Evolutionary conservation across 2,888 invertebrate genomes (phyloP).

Genomic region (Athalia cordata): DNA sequence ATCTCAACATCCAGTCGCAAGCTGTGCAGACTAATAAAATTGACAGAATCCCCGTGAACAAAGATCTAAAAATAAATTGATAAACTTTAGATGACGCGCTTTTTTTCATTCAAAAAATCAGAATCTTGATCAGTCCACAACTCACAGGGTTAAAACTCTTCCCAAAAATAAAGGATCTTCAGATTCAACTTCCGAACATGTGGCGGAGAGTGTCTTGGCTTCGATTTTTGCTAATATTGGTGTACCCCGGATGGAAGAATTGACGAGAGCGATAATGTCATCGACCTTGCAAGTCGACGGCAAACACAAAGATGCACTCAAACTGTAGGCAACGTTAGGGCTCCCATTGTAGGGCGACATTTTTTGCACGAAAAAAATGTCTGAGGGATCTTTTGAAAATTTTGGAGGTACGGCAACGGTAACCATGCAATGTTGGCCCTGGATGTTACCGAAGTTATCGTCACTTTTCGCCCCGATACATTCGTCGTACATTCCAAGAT

Average conservation of each 20-base stretch:
- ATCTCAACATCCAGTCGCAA: conserved; percentile 50
- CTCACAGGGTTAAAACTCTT: conserved; percentile 30
- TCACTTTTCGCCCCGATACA: conserved; percentile 63
- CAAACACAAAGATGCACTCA: conserved; percentile 71
- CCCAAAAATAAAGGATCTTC: not conserved
- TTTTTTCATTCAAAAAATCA: not conserved
- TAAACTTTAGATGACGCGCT: not conserved
- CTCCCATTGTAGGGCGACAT: conserved; percentile 8
- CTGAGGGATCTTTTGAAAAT: conserved; percentile 2
- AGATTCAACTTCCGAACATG: conserved; percentile 23
- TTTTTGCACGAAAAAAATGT: conserved; percentile 11
- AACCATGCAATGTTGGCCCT: conserved; percentile 71
- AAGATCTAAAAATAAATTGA: conserved; percentile 51
- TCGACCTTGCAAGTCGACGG: conserved; percentile 70
- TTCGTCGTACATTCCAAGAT: conserved; percentile 74
- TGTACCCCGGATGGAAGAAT: conserved; percentile 22
- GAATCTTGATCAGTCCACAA: not conserved
- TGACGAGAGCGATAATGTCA: conserved; percentile 59
- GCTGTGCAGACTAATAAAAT: conserved; percentile 57
- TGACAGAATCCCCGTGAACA: conserved; percentile 53
- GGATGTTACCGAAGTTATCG: conserved; percentile 60
- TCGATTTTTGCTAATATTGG: not conserved
- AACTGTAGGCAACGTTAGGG: conserved; percentile 41
- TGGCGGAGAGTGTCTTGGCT: conserved; percentile 1
- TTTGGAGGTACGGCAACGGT: conserved; percentile 15